Evolutionary conservation across 1,140 invertebrate genomes (phyloP).

Genomic region (Oreohelix idahoensis): DNA sequence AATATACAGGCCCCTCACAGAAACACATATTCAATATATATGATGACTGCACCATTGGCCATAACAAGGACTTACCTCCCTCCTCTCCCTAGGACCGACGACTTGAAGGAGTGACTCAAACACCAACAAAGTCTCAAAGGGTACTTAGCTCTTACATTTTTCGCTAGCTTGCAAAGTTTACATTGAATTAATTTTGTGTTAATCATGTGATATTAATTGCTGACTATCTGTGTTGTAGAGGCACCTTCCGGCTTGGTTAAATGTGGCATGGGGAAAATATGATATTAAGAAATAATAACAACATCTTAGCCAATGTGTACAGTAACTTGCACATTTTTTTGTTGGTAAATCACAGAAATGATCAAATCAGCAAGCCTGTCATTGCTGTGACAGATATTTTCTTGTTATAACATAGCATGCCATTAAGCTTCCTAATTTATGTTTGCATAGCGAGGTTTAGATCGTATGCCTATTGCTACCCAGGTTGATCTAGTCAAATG

Average conservation of each 20-base stretch:
- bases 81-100: constrained; percentile 28
- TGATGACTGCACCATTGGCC: background rate
- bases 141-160: constrained; percentile 14
- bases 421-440: too few relatives aligned
- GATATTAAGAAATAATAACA: too few relatives aligned
- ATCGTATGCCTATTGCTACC: too few relatives aligned
- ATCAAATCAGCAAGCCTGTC: too few relatives aligned
- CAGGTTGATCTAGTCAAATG: too few relatives aligned
- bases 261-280: background rate
- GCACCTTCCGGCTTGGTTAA: background rate
- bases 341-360: too few relatives aligned
- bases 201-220: background rate
- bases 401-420: too few relatives aligned
- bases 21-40: background rate
- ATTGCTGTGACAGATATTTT: too few relatives aligned
- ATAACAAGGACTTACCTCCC: background rate
- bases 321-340: too few relatives aligned
- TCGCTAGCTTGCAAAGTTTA: background rate
- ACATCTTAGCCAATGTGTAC: too few relatives aligned
- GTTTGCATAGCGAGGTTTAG: too few relatives aligned
- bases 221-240: background rate
- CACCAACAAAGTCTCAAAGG: constrained; percentile 32
- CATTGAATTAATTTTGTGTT: background rate
- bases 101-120: constrained; percentile 19
- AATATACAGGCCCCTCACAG: too few relatives aligned